These are phyloP conservation scores for Blera fallax DNA, from an alignment of 2,888 invertebrate genomes.

Conservation along the genomic window DNA sequence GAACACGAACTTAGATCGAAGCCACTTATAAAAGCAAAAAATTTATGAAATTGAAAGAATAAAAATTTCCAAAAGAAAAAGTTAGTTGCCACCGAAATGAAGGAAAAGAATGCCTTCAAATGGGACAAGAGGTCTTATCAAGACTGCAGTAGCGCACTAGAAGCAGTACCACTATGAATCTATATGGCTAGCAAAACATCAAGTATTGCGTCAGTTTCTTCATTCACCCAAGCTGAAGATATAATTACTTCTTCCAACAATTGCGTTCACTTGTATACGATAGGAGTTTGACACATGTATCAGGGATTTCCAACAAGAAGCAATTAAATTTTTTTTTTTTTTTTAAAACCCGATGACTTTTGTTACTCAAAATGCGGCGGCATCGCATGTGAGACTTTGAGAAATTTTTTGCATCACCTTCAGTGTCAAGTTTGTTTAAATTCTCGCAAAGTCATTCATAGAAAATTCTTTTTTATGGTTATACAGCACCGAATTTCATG, in stretches of 20 bases:
- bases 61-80: no score
- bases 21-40: not conserved
- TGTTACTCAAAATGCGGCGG: not conserved
- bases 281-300: conserved; percentile 2
- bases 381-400: not conserved
- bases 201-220: conserved; percentile 34
- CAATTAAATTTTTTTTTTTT: conserved; percentile 25
- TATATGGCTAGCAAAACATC: not conserved
- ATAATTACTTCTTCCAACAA: not conserved
- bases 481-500: not conserved
- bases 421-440: conserved; percentile 15
- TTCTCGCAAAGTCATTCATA: not conserved
- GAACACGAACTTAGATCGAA: not conserved
- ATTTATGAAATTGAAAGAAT: not conserved
- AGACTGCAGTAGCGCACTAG: not conserved
- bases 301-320: conserved; percentile 17
- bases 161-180: not conserved
- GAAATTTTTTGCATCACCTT: not conserved
- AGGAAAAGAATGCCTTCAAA: no score
- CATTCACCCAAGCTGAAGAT: not conserved
- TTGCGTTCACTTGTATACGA: conserved; percentile 3
- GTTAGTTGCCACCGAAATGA: no score
- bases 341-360: conserved; percentile 1
- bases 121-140: not conserved
- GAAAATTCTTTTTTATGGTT: not conserved